Conservation (phyloP, 2,113 vertebrate species). For the Paramormyrops kingsleyae region DNA sequence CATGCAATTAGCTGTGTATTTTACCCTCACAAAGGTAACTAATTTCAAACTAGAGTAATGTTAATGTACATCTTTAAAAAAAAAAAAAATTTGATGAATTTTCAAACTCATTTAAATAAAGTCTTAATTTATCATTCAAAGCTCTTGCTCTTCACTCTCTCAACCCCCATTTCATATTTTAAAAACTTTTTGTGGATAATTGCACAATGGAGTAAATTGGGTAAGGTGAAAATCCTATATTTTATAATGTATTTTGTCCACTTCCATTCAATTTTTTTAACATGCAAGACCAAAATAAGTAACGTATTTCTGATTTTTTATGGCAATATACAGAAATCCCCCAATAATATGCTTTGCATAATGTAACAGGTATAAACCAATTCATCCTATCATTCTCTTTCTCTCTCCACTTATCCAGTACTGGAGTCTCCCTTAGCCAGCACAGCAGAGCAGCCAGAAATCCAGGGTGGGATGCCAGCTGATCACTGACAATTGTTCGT, state of each 20-base stretch:
- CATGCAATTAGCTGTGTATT: neutral
- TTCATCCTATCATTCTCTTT: neutral
- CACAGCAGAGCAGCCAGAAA: neutral
- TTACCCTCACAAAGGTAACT: neutral
- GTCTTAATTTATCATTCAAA: neutral
- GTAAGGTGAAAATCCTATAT: neutral
- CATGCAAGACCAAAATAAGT: neutral
- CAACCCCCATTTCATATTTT: neutral
- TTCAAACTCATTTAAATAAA: constrained; percentile 5
- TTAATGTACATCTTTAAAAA: neutral
- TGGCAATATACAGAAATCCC: neutral
- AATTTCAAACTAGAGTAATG: constrained; percentile 2
- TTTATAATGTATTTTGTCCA: neutral
- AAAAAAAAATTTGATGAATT: neutral
- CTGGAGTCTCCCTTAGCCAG: neutral
- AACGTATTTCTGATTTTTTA: neutral
- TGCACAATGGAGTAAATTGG: neutral
- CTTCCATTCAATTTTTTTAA: neutral
- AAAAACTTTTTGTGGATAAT: neutral
- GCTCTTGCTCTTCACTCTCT: neutral
- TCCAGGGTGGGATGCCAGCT: neutral
- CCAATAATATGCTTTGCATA: neutral
- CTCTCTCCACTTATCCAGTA: neutral
- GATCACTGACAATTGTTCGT: neutral
- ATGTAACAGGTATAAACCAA: neutral